Evolutionary conservation across 2,113 vertebrate species (phyloP).

Genomic region (Malurus elegans): DNA sequence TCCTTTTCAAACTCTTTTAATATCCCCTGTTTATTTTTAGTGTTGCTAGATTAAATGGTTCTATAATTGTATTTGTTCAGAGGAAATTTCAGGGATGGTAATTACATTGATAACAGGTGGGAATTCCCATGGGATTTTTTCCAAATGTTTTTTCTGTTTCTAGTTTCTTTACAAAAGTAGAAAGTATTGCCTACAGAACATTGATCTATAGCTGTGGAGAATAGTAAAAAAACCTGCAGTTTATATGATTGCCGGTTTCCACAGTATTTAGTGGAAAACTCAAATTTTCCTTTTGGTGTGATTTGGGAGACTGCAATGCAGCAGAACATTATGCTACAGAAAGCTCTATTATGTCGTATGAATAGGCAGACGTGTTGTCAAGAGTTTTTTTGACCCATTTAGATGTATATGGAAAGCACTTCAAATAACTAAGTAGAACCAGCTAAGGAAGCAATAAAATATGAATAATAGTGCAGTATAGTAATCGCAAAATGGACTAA

Average conservation of each 20-base stretch:
- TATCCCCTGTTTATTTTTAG: constrained; percentile 1
- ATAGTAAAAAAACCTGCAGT: neutral
- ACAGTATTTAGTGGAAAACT: neutral
- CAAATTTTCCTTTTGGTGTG: neutral
- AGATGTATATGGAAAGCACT: constrained; percentile 43
- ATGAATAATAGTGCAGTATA: constrained; percentile 30
- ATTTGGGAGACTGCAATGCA: constrained; percentile 52
- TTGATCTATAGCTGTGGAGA: neutral
- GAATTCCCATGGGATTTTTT: constrained; percentile 42
- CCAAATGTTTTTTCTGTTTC: neutral
- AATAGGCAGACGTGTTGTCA: constrained; percentile 33
- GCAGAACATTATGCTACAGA: constrained; percentile 35
- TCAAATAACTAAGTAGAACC: constrained; percentile 55
- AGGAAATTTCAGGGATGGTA: neutral
- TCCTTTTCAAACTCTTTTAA: constrained; percentile 19
- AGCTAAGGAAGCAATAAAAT: constrained; percentile 56
- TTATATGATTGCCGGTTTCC: neutral
- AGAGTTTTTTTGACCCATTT: constrained; percentile 48
- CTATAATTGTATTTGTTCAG: constrained; percentile 12
- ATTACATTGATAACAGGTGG: constrained; percentile 38
- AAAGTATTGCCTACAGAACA: neutral
- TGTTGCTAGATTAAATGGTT: constrained; percentile 27
- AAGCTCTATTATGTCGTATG: constrained; percentile 9
- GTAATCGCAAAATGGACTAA: constrained; percentile 60
- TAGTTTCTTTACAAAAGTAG: neutral